Conservation (phyloP, 2,888 invertebrate genomes). For the Miltochrista miniata region DNA sequence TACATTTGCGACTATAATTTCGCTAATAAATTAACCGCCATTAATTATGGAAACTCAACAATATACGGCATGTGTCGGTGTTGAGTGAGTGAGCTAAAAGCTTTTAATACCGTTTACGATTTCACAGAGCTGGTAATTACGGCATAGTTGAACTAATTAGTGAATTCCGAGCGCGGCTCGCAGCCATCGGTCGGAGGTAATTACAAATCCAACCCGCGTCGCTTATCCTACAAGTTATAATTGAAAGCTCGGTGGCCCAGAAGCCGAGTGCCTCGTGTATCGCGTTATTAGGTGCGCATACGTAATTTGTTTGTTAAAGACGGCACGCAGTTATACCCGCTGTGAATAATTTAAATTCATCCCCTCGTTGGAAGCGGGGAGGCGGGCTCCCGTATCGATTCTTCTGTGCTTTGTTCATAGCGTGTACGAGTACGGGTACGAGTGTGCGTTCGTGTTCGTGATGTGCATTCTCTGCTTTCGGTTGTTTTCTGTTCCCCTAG, state of each 20-base stretch:
- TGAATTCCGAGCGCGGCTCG: slow-evolving; percentile 39
- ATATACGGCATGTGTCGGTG: slow-evolving; percentile 17
- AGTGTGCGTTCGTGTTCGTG: slow-evolving; percentile 40
- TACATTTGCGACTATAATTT: slow-evolving; percentile 7
- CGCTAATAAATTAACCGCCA: slow-evolving; percentile 20
- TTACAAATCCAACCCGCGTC: slow-evolving; percentile 67
- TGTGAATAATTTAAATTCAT: slow-evolving; percentile 84
- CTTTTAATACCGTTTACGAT: slow-evolving; percentile 56
- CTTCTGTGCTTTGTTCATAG: slow-evolving; percentile 44
- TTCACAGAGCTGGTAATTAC: slow-evolving; percentile 60
- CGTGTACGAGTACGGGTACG: slow-evolving; percentile 11
- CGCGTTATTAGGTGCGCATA: slow-evolving; percentile 81
- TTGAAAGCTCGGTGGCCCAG: slow-evolving; percentile 76
- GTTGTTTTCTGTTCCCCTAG: slow-evolving; percentile 59
- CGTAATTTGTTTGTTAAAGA: slow-evolving; percentile 83
- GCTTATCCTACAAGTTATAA: slow-evolving; percentile 76
- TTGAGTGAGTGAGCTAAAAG: slow-evolving; percentile 44
- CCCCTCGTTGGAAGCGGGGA: slow-evolving; percentile 67
- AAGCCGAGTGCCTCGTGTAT: slow-evolving; percentile 67
- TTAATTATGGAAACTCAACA: slow-evolving; percentile 32
- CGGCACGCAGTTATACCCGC: slow-evolving; percentile 80
- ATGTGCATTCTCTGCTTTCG: slow-evolving; percentile 59
- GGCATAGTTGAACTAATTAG: slow-evolving; percentile 63
- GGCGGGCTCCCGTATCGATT: slow-evolving; percentile 71
- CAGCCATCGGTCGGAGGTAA: slow-evolving; percentile 58